Base-by-base conservation (phyloP, 2,888 invertebrate genomes). In the Oligia latruncula region DNA sequence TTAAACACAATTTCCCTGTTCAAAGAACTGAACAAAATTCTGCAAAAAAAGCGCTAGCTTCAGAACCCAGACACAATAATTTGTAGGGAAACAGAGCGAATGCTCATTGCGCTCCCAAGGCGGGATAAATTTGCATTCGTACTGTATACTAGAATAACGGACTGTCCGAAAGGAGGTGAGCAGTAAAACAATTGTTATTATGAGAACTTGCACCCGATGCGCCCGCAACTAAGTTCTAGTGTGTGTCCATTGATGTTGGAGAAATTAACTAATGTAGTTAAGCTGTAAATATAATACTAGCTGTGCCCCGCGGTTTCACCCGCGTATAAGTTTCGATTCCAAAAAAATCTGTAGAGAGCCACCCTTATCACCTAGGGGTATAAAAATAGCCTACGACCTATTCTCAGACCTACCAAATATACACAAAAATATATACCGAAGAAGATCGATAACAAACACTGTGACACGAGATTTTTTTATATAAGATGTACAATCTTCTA, bases 111-210 rank as follows among this genome's bases (percentile, higher is more conserved):
- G 70, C 85, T 88, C 89, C 86, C 87, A 81, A 77, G 89, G 85
- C 87, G 89, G 81, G 89, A 90, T 92, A 92, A 92, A 93, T 94
- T 94, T 93, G 90, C 92, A 94, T 94, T 93, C 90, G 89, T 89
- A 88, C 88, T 92, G 92, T 92, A 92, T 92, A 91, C 93, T 92
- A 91, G 89, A 91, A 91, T 90, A 92, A 91, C 90, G 91, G 88
- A 90, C 88, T 82, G 90, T 90, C 89, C 90, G 88, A 90, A 91
- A 87, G 90, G 88, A 87, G 90, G 87, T 87, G 86, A 88, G 88
- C 87, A 81, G 83, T 90, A 88, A 90, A 91, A 90, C 90, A 88
- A 92, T 90, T 90, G 91, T 91, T 92, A 91, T 92, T 90, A 92
- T 90, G 91, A 91, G 90, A 91, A 89, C 91, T 90, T 89, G 89